phyloP scores from a whole-genome alignment of 2,797 vertebrate genomes.

The Leptodactylus fallax region DNA sequence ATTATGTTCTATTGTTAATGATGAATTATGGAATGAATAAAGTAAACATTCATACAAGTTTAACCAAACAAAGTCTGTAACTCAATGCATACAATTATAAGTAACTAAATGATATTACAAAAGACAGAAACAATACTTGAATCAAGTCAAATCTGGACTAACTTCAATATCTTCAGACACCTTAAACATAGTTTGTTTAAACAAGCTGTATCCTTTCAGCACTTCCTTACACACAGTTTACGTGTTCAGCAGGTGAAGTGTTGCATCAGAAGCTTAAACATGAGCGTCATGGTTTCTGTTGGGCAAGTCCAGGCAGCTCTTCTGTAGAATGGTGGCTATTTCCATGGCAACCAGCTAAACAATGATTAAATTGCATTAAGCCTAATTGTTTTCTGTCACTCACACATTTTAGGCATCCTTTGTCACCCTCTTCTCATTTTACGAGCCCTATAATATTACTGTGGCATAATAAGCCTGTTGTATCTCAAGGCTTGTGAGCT shows the following conservation, averaged over 20 bases:
- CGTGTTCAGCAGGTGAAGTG: not conserved
- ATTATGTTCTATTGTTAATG: not conserved
- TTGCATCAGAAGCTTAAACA: not conserved
- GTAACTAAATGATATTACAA: not conserved
- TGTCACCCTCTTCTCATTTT: conserved; percentile 7
- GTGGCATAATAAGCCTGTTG: not conserved
- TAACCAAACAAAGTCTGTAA: not conserved
- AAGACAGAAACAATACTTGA: not conserved
- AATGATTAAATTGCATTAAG: conserved; percentile 17
- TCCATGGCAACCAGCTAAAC: conserved; percentile 27
- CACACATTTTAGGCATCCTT: conserved; percentile 2
- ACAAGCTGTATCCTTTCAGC: not conserved
- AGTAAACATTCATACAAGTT: not conserved
- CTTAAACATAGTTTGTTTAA: not conserved
- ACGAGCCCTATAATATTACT: conserved; percentile 10
- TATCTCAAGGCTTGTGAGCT: not conserved
- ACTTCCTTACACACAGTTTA: conserved; percentile 16
- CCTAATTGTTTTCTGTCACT: conserved; percentile 37
- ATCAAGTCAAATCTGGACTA: not conserved
- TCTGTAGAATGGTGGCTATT: conserved; percentile 19
- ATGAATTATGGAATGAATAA: not conserved
- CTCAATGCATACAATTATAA: not conserved
- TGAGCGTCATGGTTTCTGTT: conserved; percentile 17
- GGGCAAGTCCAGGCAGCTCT: conserved; percentile 44
- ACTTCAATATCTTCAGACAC: not conserved